Percentiles rank a stretch among this genome's conserved stretches.
Conservation (phyloP, 2,797 vertebrate genomes). For the Amphiprion clarkii region DNA sequence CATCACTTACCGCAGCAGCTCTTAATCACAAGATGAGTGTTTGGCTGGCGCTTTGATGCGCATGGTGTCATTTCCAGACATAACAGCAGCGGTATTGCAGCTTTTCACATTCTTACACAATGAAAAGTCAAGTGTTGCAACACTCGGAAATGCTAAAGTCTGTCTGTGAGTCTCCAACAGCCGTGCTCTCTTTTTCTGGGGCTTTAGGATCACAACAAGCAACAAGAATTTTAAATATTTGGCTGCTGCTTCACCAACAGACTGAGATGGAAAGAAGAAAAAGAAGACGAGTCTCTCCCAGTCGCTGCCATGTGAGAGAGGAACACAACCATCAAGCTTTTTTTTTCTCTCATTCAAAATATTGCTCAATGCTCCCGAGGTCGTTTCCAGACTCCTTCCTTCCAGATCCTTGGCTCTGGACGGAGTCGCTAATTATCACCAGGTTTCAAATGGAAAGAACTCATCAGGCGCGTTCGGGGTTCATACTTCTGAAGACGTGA, state of each 20-base stretch:
- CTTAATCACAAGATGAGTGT: background rate
- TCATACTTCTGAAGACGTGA: constrained; percentile 52
- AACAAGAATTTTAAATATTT: constrained; percentile 71
- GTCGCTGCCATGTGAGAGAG: constrained; percentile 66
- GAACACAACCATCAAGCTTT: constrained; percentile 40
- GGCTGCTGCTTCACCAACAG: constrained; percentile 24
- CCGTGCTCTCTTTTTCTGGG: background rate
- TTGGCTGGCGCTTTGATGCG: background rate
- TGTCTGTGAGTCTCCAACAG: background rate
- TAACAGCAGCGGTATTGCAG: constrained; percentile 9
- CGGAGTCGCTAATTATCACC: constrained; percentile 71
- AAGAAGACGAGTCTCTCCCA: constrained; percentile 58
- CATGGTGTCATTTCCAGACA: constrained; percentile 28
- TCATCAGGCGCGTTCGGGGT: constrained; percentile 58
- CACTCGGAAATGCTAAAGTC: background rate
- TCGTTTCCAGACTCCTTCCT: constrained; percentile 64
- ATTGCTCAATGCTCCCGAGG: constrained; percentile 68
- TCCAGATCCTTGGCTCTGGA: constrained; percentile 63
- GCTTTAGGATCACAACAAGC: constrained; percentile 53
- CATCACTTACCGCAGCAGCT: background rate
- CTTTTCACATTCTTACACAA: constrained; percentile 16
- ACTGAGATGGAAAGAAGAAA: constrained; percentile 56
- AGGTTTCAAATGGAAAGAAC: constrained; percentile 79
- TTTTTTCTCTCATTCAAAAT: constrained; percentile 41
- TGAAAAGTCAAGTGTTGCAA: constrained; percentile 42